Evolutionary conservation across 2,113 vertebrate species (phyloP).

Genomic region (Xenopus borealis): DNA sequence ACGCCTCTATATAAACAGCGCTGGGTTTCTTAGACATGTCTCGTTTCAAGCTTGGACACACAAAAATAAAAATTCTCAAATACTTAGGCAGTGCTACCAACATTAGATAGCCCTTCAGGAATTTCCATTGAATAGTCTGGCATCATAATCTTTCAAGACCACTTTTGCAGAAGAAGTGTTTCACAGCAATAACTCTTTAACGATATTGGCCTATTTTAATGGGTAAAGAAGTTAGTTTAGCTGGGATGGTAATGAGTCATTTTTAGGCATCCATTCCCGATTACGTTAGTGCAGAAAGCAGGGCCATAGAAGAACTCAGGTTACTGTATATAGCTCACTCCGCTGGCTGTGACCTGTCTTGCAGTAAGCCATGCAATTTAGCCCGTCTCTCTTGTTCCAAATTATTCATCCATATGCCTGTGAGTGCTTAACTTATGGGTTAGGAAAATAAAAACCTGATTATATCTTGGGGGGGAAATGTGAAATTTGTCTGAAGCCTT

Average conservation of each 20-base stretch:
- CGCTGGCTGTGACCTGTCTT: conserved; percentile 29
- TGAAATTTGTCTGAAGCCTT: conserved; percentile 7
- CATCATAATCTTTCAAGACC: conserved; percentile 30
- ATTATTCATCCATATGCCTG: conserved; percentile 27
- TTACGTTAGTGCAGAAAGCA: conserved; percentile 24
- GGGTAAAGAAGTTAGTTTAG: conserved; percentile 10
- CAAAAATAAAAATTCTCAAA: background rate
- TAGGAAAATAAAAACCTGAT: background rate
- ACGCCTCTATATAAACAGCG: no score
- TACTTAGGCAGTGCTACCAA: conserved; percentile 1
- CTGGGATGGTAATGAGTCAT: conserved; percentile 29
- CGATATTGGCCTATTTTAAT: conserved; percentile 18
- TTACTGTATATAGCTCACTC: conserved; percentile 31
- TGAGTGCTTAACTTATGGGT: background rate
- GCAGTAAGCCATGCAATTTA: conserved; percentile 28
- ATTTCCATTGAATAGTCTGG: conserved; percentile 22
- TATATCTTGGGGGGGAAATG: background rate
- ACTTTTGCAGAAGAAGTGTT: conserved; percentile 7
- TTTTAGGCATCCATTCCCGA: conserved; percentile 23
- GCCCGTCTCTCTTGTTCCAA: conserved; percentile 20
- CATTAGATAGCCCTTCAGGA: conserved; percentile 13
- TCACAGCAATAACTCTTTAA: conserved; percentile 13
- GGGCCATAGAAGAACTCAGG: conserved; percentile 23
- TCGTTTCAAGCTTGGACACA: no score
- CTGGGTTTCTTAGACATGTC: no score